phyloP scores from a whole-genome alignment of 2,888 invertebrate species.

The Heliconius ismenius region DNA sequence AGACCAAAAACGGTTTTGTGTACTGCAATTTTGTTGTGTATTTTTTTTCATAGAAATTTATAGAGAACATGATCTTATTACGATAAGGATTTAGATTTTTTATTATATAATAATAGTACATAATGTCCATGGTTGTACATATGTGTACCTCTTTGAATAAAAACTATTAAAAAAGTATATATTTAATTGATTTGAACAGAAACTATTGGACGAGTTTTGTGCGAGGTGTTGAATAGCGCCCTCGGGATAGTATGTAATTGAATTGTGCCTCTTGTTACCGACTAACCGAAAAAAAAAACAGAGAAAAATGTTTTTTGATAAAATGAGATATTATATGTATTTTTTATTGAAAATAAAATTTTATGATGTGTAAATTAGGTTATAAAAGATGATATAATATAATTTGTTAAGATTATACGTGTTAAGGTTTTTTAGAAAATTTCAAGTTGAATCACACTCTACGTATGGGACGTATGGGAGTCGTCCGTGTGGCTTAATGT shows the following conservation, averaged over 20 bases:
- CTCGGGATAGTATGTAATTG: slow-evolving; percentile 47
- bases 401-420: slow-evolving; percentile 77
- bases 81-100: slow-evolving; percentile 38
- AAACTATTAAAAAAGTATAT: slow-evolving; percentile 10
- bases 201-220: slow-evolving; percentile 16
- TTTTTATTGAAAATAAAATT: slow-evolving; percentile 73
- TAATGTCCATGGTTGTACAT: slow-evolving; percentile 43
- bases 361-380: slow-evolving; percentile 77
- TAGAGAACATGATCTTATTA: slow-evolving; percentile 39
- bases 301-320: slow-evolving; percentile 76
- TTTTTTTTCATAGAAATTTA: slow-evolving; percentile 47
- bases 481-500: slow-evolving; percentile 21
- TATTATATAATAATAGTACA: slow-evolving; percentile 28
- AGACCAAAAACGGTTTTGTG: slow-evolving; percentile 68
- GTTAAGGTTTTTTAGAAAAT: slow-evolving; percentile 62
- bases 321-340: slow-evolving; percentile 74
- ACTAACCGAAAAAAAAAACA: slow-evolving; percentile 70
- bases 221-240: neutral
- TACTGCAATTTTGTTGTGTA: slow-evolving; percentile 64
- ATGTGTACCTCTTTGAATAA: slow-evolving; percentile 40
- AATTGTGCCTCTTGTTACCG: slow-evolving; percentile 81
- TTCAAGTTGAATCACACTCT: slow-evolving; percentile 51
- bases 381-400: slow-evolving; percentile 78
- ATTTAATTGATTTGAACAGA: slow-evolving; percentile 20
- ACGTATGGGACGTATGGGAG: slow-evolving; percentile 39